Base-by-base conservation (phyloP, 37 sponge, comb jelly and placozoan genomes). In the Petrosia ficiformis region DNA sequence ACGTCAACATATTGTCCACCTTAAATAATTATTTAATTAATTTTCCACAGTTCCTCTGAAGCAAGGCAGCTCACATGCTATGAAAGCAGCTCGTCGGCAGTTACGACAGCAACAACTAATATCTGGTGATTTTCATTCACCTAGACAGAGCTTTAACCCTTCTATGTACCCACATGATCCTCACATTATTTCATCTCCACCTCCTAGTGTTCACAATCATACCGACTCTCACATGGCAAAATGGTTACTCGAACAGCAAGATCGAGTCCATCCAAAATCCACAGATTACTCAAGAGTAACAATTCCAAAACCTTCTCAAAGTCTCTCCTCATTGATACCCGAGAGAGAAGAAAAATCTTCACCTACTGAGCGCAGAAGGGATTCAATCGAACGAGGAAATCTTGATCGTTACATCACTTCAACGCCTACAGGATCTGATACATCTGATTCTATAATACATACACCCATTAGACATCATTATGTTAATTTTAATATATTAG, bases 201-300 rank as follows among this genome's bases (percentile, higher is more conserved):
- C 66, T 64, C 66, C 19, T 64, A 28, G n/a, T n/a, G n/a, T n/a
- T n/a, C n/a, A n/a, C n/a, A n/a, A n/a, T n/a, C 21, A 24, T 24
- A 54, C n/a, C n/a, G n/a, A n/a, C 70, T 35, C 35, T 43, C 87
- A 86, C 40, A 0, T 86, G 6, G 60, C 79, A 48, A 79, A 74
- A 61, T 86, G 87, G 87, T 22, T 86, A 34, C 42, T 56, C 28
- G 87, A 80, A 30, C 87, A 86, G 35, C 72, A 64, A 38, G 42
- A 24, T 29, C 59, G 16, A 33, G 22, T 14, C 8, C 60, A 63
- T 8, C 67, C 72, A 73, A 63, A 28, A n/a, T 24, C 38, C 5
- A 6, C 77, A 21, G 24, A 5, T 54, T 72, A 72, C 42, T 6
- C 68, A 11, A 16, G 39, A 40, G 73, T 44, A n/a, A 44, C 32